These are phyloP conservation scores for Lamellibrachia columna DNA, from an alignment of 2,888 invertebrate genomes.

Conservation along the genomic window DNA sequence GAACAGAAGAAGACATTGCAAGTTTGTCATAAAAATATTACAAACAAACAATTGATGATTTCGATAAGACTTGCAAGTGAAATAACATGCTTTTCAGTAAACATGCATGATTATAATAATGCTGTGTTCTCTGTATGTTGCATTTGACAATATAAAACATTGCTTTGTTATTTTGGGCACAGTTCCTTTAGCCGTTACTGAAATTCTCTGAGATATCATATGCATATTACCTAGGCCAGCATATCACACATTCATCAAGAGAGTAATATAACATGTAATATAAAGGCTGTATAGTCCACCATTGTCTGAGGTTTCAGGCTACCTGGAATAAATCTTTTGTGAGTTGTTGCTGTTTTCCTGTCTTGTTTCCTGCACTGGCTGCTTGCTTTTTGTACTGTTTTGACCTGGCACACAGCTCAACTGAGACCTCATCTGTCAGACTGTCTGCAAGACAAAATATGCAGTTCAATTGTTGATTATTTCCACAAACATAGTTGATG, in stretches of 20 bases:
- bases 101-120: background rate
- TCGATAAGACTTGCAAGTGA: background rate
- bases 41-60: background rate
- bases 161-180: too few species aligned
- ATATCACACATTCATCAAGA: background rate
- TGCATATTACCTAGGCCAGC: background rate
- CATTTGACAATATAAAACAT: too few species aligned
- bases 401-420: background rate
- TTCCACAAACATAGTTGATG: too few species aligned
- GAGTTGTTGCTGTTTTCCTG: background rate
- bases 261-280: background rate
- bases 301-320: background rate
- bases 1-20: background rate
- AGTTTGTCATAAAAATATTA: background rate
- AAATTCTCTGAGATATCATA: background rate
- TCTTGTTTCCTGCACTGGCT: background rate
- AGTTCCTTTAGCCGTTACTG: background rate
- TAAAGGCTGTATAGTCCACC: background rate
- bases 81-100: background rate
- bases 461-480: background rate
- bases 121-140: background rate
- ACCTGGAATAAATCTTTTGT: constrained; percentile 3
- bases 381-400: background rate
- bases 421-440: background rate
- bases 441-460: constrained; percentile 5